Evolutionary conservation across 2,797 vertebrate species (phyloP).

Genomic region (Morus bassanus): DNA sequence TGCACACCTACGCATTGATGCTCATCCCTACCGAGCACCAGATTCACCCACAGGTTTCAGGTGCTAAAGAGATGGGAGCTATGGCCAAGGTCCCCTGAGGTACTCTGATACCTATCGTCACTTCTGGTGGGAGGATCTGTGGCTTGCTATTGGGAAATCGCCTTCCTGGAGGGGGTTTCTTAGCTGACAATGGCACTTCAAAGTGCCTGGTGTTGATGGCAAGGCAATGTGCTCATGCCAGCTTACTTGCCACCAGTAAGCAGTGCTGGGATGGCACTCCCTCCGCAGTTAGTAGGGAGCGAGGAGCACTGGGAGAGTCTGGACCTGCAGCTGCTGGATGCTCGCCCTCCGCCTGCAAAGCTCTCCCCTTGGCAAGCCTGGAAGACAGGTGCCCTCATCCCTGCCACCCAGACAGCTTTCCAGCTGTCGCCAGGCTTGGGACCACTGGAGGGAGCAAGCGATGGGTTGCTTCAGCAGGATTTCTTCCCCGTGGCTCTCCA

Average conservation of each 20-base stretch:
- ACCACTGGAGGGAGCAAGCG: too few species aligned
- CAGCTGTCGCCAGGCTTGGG: not conserved
- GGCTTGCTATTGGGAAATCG: accelerated
- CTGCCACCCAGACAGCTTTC: not conserved
- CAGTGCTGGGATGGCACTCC: not conserved
- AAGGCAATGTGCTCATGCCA: not conserved
- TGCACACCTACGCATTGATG: accelerated
- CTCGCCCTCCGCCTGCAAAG: not conserved
- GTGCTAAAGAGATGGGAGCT: not conserved
- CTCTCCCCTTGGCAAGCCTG: not conserved
- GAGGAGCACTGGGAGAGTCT: not conserved
- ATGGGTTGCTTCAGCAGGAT: not conserved
- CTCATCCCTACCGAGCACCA: not conserved
- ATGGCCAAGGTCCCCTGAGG: not conserved
- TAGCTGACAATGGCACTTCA: not conserved
- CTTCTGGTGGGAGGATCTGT: not conserved
- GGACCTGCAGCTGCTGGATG: not conserved
- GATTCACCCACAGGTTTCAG: not conserved
- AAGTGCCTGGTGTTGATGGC: not conserved
- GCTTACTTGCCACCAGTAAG: not conserved
- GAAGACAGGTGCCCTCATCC: not conserved
- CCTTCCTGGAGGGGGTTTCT: not conserved
- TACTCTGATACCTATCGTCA: not conserved
- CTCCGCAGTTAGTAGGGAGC: not conserved
- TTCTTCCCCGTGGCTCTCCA: accelerated